Evolutionary conservation across 2,113 vertebrate species (phyloP).

Genomic region (Cyrtonyx montezumae): DNA sequence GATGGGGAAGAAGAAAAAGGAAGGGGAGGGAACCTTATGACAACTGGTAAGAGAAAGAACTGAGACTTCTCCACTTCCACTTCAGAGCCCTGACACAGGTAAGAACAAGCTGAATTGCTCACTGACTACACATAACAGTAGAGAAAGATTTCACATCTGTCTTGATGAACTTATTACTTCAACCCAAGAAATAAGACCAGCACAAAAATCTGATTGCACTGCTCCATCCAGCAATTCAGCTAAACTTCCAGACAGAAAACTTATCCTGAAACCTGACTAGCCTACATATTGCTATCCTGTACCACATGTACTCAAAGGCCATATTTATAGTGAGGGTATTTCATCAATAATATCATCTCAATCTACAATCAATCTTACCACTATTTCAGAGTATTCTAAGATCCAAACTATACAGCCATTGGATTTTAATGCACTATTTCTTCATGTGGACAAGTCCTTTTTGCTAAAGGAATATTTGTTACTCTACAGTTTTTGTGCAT

Average conservation of each 20-base stretch:
- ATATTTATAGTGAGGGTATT: not conserved
- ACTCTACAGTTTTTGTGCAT: rapidly evolving
- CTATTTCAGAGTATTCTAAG: not conserved
- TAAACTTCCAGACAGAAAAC: not conserved
- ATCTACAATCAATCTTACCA: not conserved
- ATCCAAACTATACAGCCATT: not conserved
- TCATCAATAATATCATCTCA: not conserved
- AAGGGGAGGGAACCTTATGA: too few relatives aligned
- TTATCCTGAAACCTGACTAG: not conserved
- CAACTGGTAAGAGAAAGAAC: too few relatives aligned
- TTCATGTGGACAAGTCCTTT: not conserved
- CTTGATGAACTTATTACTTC: not conserved
- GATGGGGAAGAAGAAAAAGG: too few relatives aligned
- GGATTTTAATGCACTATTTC: not conserved
- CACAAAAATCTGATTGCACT: not conserved
- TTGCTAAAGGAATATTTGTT: not conserved
- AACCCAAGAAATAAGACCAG: not conserved
- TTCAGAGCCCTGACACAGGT: not conserved
- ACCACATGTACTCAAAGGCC: not conserved
- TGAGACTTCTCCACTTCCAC: not conserved
- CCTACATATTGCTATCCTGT: rapidly evolving
- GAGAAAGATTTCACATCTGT: not conserved
- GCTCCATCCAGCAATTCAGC: not conserved
- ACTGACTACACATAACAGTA: not conserved
- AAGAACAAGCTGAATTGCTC: not conserved